Conservation (phyloP, 2,888 invertebrate species). For the Emmelina monodactyla region DNA sequence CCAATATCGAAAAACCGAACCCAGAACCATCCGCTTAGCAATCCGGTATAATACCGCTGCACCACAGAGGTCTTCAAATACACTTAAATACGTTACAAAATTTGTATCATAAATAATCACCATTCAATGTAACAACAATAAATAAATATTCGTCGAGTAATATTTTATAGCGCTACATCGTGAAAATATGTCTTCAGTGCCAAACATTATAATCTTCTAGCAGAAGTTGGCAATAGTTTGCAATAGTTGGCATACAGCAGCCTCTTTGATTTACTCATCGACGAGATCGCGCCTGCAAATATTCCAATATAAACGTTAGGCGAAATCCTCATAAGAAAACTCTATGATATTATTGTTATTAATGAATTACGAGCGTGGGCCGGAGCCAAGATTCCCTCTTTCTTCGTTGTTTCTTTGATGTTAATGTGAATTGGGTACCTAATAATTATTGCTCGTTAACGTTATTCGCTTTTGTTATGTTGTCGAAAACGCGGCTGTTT, state of each 20-base stretch:
- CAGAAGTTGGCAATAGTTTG: conserved; percentile 8
- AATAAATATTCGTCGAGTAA: too few relatives aligned
- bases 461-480: neutral
- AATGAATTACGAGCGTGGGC: neutral
- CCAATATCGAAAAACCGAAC: too few relatives aligned
- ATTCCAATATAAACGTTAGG: neutral
- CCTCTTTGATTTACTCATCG: conserved; percentile 48
- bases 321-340: neutral
- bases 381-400: neutral
- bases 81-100: too few relatives aligned
- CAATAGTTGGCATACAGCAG: conserved; percentile 45
- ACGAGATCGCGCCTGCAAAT: neutral
- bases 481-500: too few relatives aligned
- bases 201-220: conserved; percentile 29
- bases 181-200: neutral
- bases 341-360: conserved; percentile 1
- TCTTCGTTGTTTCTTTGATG: conserved; percentile 10
- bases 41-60: too few relatives aligned
- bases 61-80: too few relatives aligned
- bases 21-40: too few relatives aligned
- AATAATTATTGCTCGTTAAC: conserved; percentile 1
- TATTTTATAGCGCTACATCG: too few relatives aligned
- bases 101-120: neutral
- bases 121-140: too few relatives aligned
- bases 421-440: conserved; percentile 1